Base-by-base conservation (phyloP, 1,140 invertebrate species). In the Andricus grossulariae region DNA sequence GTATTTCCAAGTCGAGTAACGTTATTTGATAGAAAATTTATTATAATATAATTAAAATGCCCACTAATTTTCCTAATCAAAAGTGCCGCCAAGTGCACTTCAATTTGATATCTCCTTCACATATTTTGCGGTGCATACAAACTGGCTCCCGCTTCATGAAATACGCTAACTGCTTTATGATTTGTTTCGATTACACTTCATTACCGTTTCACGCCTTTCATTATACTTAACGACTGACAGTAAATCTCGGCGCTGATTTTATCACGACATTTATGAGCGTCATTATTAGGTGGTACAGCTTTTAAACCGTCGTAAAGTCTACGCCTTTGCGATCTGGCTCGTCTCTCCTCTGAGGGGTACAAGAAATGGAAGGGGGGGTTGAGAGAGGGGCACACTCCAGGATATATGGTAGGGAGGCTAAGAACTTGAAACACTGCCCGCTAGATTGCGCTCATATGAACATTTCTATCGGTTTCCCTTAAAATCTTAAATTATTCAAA, bases 131-230 rank as follows among this genome's bases (percentile, higher is more conserved):
- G 54, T n/a, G 25, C 60, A 39, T 66, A 39, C 57, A 32, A 45
- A 32, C 39, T 45, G 39, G 12, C 57, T 60, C 19, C 13, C 39
- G 50, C 49, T 57, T 74, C 73, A 78, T 72, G 71, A 81, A 77
- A 76, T 75, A 77, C 80, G 71, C 80, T 73, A 72, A 81, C 79
- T 84, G 77, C 77, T 88, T 88, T 90, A 89, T 87, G 87, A 89
- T 90, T 90, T 90, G 89, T 91, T 90, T 91, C 88, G 88, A 90
- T 90, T 90, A 86, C 87, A 85, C 84, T 90, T 90, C 87, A 90
- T 91, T 91, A 90, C 82, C 87, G 87, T 88, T 86, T 87, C 81
- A 86, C 86, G 86, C 86, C 86, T 89, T 88, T 90, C 83, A 83
- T 80, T 83, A 83, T 84, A 84, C 83, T 81, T 88, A 89, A 89